Base-by-base conservation (phyloP, 1,140 invertebrate genomes). In the Amyelois transitella region DNA sequence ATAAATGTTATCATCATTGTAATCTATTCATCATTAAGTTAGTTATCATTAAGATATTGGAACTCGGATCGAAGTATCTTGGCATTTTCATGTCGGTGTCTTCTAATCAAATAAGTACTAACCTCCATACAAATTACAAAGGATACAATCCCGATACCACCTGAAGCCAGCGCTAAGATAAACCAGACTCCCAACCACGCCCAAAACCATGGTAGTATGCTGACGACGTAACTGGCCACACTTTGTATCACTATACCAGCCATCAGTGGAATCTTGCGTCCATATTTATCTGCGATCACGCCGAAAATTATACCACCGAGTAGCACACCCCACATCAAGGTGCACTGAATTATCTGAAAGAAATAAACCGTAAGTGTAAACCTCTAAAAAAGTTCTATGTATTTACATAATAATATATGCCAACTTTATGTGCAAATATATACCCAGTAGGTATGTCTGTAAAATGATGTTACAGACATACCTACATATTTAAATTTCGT, bases 311-410 rank as follows among this genome's bases (percentile, higher is more conserved):
- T 89, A 64, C 92, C 93, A 51, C 88, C 86, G 43, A 93, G 62
- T 28, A 95, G 88, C 32, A 95, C 90, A n/a, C 94, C 94, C 32
- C 92, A 81, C 94, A 95, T 95, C 51, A 94, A 92, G 2, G 92
- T 86, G 6, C 91, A 91, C 74, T 96, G 94, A 1, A 91, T 91
- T 2, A 95, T 59, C 88, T 94, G 65, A 64, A 84, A 83, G 20
- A n/a, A n/a, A n/a, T n/a, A n/a, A n/a, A n/a, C n/a, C n/a, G n/a
- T n/a, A n/a, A n/a, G n/a, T n/a, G n/a, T n/a, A 49, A 54, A 43
- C 45, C 28, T 28, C 18, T 25, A 45, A 45, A 51, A 54, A 48
- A 32, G n/a, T n/a, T n/a, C n/a, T n/a, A n/a, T n/a, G n/a, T n/a
- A n/a, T n/a, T n/a, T n/a, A n/a, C n/a, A n/a, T n/a, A n/a, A n/a